Base-by-base conservation (phyloP, 2,888 invertebrate species). In the Drosophila planitibia region DNA sequence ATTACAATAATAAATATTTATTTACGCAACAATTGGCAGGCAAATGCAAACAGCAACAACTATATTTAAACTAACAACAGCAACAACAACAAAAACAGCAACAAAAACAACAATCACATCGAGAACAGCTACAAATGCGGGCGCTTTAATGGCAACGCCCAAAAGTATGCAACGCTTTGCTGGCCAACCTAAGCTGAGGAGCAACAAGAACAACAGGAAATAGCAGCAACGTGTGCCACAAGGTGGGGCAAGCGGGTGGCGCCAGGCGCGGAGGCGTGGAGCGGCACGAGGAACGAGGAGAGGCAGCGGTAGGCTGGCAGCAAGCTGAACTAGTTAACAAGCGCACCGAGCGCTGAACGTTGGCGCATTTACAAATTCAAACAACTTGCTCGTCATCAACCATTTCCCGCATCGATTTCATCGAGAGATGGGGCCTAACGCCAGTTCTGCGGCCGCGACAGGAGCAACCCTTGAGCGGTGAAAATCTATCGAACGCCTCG, bases 381-480 rank as follows among this genome's bases (percentile, higher is more conserved):
- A 86, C 85, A 89, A 92, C 90, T 89, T 91, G 92, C 89, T 91
- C 93, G 91, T 91, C 92, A 90, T 91, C 93, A 93, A 93, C 92
- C 97, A 98, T 98, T 98, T 97, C 98, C 96, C 97, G 97, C 96
- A 97, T 98, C 96, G 97, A 97, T 96, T 97, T 97, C 95, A 96
- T 97, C 95, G 97, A 98, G 96, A 97, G 97, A 97, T 98, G 98
- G 98, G 98, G 98, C 97, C 97, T 98, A 95, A 97, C 97, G 96
- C 98, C 98, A 96, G 97, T 97, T 96, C 97, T 97, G 96, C 96
- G 97, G 95, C 97, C 97, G 96, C 97, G 97, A 96, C 97, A 97
- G 96, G 97, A 97, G 95, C 96, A 96, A 96, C 97, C 97, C 96
- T 96, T 94, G 93, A 94, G 94, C 94, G 94, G 94, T 94, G 93